Conservation (phyloP, 2,797 vertebrate species). For the Sphaeramia orbicularis region DNA sequence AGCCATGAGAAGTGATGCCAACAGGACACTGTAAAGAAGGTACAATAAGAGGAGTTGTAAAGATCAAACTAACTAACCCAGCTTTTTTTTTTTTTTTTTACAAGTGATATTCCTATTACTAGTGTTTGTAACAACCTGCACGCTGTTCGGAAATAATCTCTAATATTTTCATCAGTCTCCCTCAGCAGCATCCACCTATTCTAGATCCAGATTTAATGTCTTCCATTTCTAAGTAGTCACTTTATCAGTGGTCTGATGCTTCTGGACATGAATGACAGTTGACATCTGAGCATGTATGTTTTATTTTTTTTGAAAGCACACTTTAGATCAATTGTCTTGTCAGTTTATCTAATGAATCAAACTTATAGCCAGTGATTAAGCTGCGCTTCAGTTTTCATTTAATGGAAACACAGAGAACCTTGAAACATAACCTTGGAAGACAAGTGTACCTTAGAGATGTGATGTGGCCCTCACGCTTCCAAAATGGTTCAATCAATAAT, state of each 20-base stretch:
- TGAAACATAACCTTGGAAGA: constrained; percentile 16
- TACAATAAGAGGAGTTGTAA: constrained; percentile 42
- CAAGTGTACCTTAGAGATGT: constrained; percentile 22
- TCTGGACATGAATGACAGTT: constrained; percentile 20
- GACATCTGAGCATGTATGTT: constrained; percentile 48
- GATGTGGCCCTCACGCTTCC: constrained; percentile 1
- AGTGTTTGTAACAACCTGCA: constrained; percentile 75
- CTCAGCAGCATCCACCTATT: constrained; percentile 52
- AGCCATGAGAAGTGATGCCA: constrained; percentile 31
- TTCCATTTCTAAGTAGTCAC: constrained; percentile 68
- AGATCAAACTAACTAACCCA: constrained; percentile 52
- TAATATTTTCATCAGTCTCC: constrained; percentile 34
- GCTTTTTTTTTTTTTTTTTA: constrained; percentile 54
- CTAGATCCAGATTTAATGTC: constrained; percentile 66
- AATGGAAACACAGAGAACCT: constrained; percentile 8
- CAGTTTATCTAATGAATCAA: constrained; percentile 12
- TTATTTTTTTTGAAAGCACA: constrained; percentile 60
- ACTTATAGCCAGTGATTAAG: constrained; percentile 15
- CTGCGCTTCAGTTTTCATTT: constrained; percentile 27
- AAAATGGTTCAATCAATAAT: constrained; percentile 20
- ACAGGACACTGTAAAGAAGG: constrained; percentile 46
- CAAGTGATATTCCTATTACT: constrained; percentile 57
- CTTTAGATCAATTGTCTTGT: constrained; percentile 23
- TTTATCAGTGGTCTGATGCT: constrained; percentile 42
- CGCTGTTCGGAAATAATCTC: constrained; percentile 63